phyloP scores from a whole-genome alignment of 2,113 vertebrate genomes.

The Uria lomvia region DNA sequence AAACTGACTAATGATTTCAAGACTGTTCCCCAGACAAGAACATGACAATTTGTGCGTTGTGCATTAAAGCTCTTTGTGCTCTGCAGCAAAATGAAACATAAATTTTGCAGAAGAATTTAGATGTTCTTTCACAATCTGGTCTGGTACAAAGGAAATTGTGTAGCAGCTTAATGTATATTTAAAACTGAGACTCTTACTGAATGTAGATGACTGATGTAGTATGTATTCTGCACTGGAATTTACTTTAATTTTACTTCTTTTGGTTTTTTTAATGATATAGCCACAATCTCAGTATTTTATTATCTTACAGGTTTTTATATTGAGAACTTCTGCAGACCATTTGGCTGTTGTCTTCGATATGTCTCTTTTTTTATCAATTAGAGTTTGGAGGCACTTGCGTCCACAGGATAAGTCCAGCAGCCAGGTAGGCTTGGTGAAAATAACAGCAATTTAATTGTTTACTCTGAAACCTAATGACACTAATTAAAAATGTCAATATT shows the following conservation, averaged over 20 bases:
- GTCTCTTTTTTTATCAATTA: neutral
- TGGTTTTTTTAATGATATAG: neutral
- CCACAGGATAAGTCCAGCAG: neutral
- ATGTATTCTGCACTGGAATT: neutral
- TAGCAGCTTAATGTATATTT: neutral
- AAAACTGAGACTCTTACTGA: neutral
- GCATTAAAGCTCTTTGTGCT: neutral
- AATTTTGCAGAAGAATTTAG: slow-evolving; percentile 9
- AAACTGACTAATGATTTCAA: slow-evolving; percentile 25
- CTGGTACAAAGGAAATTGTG: neutral
- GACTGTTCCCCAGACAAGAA: slow-evolving; percentile 24
- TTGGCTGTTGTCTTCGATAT: neutral
- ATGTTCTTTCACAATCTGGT: slow-evolving; percentile 17
- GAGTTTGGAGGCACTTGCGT: neutral
- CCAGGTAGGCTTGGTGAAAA: neutral
- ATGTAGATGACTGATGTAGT: neutral
- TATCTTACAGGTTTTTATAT: neutral
- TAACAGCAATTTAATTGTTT: neutral
- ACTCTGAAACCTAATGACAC: neutral
- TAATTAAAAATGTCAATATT: neutral
- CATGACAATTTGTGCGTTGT: slow-evolving; percentile 12
- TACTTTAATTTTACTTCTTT: neutral
- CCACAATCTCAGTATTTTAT: neutral
- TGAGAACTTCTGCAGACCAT: neutral
- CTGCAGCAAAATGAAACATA: slow-evolving; percentile 2